phyloP scores from a whole-genome alignment of 2,888 invertebrate species.

The Drosophila macrospina region DNA sequence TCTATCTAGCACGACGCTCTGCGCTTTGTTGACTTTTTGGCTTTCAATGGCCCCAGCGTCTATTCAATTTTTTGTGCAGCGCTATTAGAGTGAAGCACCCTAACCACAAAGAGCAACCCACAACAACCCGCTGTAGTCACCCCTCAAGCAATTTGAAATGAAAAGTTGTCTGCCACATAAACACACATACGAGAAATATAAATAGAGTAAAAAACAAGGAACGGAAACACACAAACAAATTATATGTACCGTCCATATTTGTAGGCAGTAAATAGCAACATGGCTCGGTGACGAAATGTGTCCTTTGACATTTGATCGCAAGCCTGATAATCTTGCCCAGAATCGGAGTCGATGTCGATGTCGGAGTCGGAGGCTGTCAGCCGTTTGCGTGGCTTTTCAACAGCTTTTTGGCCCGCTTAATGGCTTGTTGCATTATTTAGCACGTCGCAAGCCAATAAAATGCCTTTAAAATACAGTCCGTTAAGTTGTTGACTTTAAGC shows the following conservation, averaged over 20 bases:
- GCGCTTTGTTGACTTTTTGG: conserved; percentile 77
- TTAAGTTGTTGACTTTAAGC: conserved; percentile 68
- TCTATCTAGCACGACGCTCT: conserved; percentile 63
- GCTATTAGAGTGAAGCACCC: conserved; percentile 59
- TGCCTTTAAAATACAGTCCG: conserved; percentile 69
- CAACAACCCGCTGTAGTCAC: conserved; percentile 2
- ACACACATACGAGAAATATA: conserved; percentile 47
- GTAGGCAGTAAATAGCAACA: conserved; percentile 78
- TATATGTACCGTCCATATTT: conserved; percentile 57
- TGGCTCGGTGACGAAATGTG: conserved; percentile 71
- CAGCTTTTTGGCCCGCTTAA: conserved; percentile 61
- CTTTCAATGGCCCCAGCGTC: conserved; percentile 73
- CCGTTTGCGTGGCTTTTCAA: conserved; percentile 54
- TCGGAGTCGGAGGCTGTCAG: conserved; percentile 6
- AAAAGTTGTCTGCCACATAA: conserved; percentile 72
- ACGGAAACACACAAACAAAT: conserved; percentile 37
- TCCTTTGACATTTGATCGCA: conserved; percentile 80
- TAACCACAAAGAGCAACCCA: conserved; percentile 18
- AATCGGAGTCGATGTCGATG: neutral
- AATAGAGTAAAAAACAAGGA: conserved; percentile 27
- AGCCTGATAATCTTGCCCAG: conserved; percentile 45
- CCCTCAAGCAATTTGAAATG: conserved; percentile 74
- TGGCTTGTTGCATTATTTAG: conserved; percentile 75
- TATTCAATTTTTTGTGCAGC: conserved; percentile 74
- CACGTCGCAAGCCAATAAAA: conserved; percentile 66